A percentile compares a stretch with the other conserved stretches of the same genome.
Evolutionary conservation across 1,140 invertebrate species (phyloP).

Genomic region (Eulimnadia texana): DNA sequence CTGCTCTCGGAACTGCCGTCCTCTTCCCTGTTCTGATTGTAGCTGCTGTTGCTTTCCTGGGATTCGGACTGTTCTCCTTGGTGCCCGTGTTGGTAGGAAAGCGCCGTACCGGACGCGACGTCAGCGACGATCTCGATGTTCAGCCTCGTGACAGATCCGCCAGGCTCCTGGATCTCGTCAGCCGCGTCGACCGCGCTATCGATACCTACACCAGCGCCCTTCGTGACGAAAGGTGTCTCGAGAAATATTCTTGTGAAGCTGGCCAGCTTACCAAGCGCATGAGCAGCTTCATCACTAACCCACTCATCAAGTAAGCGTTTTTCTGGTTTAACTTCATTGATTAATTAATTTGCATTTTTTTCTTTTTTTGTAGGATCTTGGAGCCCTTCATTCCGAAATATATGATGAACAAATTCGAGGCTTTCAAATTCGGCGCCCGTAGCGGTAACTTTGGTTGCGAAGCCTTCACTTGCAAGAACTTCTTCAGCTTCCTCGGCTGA

Average conservation of each 20-base stretch:
- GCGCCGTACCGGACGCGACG: slow-evolving; percentile 7
- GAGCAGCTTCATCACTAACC: slow-evolving; percentile 1
- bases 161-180: not conserved
- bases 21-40: not conserved
- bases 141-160: not conserved
- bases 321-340: not conserved
- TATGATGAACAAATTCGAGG: slow-evolving; percentile 10
- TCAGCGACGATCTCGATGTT: no score
- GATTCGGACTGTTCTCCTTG: not conserved
- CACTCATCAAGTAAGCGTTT: slow-evolving; percentile 12
- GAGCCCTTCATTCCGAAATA: slow-evolving; percentile 13
- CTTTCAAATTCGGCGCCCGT: slow-evolving; percentile 7
- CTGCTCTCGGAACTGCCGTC: not conserved
- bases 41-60: not conserved
- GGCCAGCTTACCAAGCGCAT: slow-evolving; percentile 13
- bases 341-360: not conserved
- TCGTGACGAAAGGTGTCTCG: slow-evolving; percentile 3
- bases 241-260: slow-evolving; percentile 13
- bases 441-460: not conserved
- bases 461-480: slow-evolving; percentile 4
- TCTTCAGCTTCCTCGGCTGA: no score
- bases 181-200: slow-evolving; percentile 6
- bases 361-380: slow-evolving; percentile 7
- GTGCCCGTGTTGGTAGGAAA: not conserved
- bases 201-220: slow-evolving; percentile 12